Percentiles rank a stretch among this genome's conserved stretches.
Evolutionary conservation across 1,140 invertebrate genomes (phyloP).

Genomic region (Anastatus disparis): DNA sequence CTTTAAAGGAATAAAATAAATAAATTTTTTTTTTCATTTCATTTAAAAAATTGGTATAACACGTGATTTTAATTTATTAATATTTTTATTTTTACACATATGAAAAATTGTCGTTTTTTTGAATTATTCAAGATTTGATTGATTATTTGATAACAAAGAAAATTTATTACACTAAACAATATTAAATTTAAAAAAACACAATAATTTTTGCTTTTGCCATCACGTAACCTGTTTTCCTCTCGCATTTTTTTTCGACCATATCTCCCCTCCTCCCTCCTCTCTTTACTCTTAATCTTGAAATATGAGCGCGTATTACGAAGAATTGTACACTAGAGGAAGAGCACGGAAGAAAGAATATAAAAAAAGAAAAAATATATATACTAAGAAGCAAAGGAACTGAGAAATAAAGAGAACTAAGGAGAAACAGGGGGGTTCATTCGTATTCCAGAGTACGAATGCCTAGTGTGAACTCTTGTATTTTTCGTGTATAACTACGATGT

Average conservation of each 20-base stretch:
- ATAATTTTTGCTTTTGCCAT: no score
- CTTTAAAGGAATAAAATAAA: no score
- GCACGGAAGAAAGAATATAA: background rate
- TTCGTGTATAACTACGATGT: conserved; percentile 46
- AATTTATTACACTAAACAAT: no score
- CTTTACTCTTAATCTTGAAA: conserved; percentile 63
- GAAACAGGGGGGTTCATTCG: conserved; percentile 45
- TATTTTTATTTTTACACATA: no score
- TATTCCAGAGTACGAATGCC: conserved; percentile 43
- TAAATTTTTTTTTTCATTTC: no score
- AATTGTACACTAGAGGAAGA: conserved; percentile 53
- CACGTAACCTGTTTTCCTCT: background rate
- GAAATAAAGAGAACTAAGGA: conserved; percentile 48
- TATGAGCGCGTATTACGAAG: conserved; percentile 63
- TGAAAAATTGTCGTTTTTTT: no score
- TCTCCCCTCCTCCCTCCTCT: conserved; percentile 21
- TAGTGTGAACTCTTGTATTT: conserved; percentile 48
- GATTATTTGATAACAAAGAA: no score
- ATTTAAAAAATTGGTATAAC: no score
- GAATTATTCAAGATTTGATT: no score
- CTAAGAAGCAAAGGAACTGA: conserved; percentile 1
- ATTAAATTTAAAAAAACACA: no score
- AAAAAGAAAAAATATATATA: background rate
- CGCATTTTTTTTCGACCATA: background rate
- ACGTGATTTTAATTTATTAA: no score